Percentiles rank a stretch among this genome's conserved stretches.
These are phyloP conservation scores for Colaptes auratus DNA, from an alignment of 2,113 vertebrate genomes.

Conservation along the genomic window DNA sequence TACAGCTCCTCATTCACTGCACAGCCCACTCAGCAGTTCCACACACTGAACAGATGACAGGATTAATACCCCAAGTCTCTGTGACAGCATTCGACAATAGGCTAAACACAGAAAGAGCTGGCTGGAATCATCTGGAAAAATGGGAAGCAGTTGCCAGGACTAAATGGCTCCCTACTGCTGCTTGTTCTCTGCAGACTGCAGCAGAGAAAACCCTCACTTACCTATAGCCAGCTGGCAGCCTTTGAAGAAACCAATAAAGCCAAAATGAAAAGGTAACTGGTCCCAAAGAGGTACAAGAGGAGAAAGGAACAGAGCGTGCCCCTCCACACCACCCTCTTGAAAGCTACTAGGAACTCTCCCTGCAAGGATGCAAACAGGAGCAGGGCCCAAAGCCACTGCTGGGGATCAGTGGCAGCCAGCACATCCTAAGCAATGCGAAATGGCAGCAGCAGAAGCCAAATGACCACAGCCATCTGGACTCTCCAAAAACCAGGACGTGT, in stretches of 20 bases:
- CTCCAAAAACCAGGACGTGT: not conserved
- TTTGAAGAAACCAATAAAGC: not conserved
- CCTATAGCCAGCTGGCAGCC: conserved; percentile 30
- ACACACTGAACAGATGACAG: not conserved
- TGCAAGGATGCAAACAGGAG: not conserved
- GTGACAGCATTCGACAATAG: not conserved
- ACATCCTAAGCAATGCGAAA: rapidly evolving
- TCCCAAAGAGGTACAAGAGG: not conserved
- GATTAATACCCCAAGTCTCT: conserved; percentile 25
- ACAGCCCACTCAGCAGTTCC: conserved; percentile 45
- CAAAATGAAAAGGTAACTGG: not conserved
- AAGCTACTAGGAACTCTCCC: not conserved
- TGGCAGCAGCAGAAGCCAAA: not conserved
- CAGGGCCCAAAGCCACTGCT: not conserved
- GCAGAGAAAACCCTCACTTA: not conserved
- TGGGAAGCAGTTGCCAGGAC: conserved; percentile 39
- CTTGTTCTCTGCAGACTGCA: conserved; percentile 16
- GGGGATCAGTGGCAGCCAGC: rapidly evolving
- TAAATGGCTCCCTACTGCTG: not conserved
- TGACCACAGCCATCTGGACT: not conserved
- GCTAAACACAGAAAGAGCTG: conserved; percentile 19
- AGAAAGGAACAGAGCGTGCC: not conserved
- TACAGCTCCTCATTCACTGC: conserved; percentile 7
- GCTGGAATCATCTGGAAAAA: conserved; percentile 65
- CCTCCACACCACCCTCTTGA: not conserved